Base-by-base conservation (phyloP, 2,888 invertebrate species). In the Encarsia formosa region DNA sequence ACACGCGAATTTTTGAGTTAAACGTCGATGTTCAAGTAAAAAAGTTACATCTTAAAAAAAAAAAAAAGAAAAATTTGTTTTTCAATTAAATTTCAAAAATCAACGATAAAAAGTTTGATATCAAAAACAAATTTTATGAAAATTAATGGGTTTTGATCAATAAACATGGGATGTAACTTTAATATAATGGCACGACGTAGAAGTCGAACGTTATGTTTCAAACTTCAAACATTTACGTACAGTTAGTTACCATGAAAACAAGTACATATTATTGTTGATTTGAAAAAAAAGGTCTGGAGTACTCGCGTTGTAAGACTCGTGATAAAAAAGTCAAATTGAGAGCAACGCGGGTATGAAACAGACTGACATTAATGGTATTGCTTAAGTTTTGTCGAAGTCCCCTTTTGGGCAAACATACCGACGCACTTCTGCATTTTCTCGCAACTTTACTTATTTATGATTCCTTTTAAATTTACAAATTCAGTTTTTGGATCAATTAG, bases 321-420 rank as follows among this genome's bases (percentile, higher is more conserved):
- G n/a, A n/a, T n/a, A n/a, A n/a, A n/a, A n/a, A n/a, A n/a, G n/a
- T n/a, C n/a, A n/a, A n/a, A n/a, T n/a, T n/a, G 32, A n/a, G 44
- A 23, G 22, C 38, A 52, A 49, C 42, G n/a, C n/a, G n/a, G n/a
- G n/a, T n/a, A n/a, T n/a, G n/a, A n/a, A n/a, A n/a, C n/a, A n/a
- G n/a, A 46, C 52, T 37, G 51, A 56, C 60, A 63, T 70, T 72
- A 66, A 69, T 67, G 64, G 66, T 72, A 71, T 69, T 63, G 63
- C 70, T 72, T 73, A 65, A 71, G 70, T 73, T 73, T 71, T 63
- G 62, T 71, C 71, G 60, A 73, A 73, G 72, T 70, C 72, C 73
- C 72, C 72, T 71, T 73, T 73, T 73, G 73, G 73, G 73, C 73
- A 70, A 66, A 68, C 63, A 68, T 66, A 72, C 70, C 70, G 72